These are phyloP conservation scores for Marronus borbonicus DNA, from an alignment of 2,888 invertebrate genomes.

Conservation along the genomic window DNA sequence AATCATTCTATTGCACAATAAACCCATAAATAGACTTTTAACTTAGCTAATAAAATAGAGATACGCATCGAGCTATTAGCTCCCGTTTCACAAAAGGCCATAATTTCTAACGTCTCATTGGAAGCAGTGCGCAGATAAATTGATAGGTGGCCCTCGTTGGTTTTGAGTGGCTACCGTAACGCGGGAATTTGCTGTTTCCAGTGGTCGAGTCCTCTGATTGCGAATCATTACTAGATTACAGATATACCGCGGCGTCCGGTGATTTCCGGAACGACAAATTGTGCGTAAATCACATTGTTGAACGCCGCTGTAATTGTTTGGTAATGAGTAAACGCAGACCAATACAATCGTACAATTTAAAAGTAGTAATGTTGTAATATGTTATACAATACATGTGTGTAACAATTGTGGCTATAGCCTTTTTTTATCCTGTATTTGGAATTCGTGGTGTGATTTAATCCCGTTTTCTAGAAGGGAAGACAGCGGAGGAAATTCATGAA, in stretches of 20 bases:
- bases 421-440: too few relatives aligned
- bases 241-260: conserved; percentile 11
- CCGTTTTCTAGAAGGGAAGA: too few relatives aligned
- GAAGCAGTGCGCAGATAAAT: background rate
- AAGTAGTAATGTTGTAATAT: background rate
- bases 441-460: too few relatives aligned
- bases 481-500: too few relatives aligned
- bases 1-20: too few relatives aligned
- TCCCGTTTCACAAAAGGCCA: too few relatives aligned
- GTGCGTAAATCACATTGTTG: conserved; percentile 20
- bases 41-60: too few relatives aligned
- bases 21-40: too few relatives aligned
- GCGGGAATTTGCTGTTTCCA: conserved; percentile 14
- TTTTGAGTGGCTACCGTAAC: conserved; percentile 29
- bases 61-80: background rate
- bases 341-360: background rate
- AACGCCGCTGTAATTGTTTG: conserved; percentile 22
- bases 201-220: conserved; percentile 28
- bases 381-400: too few relatives aligned
- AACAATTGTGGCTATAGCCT: too few relatives aligned
- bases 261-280: conserved; percentile 26
- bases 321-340: conserved; percentile 12
- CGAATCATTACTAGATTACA: conserved; percentile 31
- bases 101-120: background rate
- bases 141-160: conserved; percentile 12